A percentile compares a stretch with the other conserved stretches of the same genome.
phyloP scores from a whole-genome alignment of 1,140 invertebrate genomes.

The Aphidius gifuensis region DNA sequence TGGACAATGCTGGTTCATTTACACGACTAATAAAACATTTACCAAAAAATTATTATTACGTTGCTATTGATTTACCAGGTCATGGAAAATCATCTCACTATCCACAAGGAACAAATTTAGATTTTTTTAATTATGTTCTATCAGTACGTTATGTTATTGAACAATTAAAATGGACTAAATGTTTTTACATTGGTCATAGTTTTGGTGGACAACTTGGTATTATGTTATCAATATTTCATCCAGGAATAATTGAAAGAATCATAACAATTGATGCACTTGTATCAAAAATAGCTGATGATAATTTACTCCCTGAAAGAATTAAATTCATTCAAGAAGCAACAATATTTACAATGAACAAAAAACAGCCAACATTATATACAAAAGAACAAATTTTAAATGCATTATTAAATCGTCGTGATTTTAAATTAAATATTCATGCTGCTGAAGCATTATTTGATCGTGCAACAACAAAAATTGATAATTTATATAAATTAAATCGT shows the following conservation, averaged over 20 bases:
- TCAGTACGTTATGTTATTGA: slow-evolving; percentile 56
- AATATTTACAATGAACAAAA: slow-evolving; percentile 32
- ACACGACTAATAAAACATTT: slow-evolving; percentile 61
- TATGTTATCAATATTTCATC: slow-evolving; percentile 53
- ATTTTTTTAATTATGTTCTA: slow-evolving; percentile 52
- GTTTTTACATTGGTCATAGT: slow-evolving; percentile 61
- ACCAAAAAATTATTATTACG: slow-evolving; percentile 59
- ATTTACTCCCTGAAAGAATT: slow-evolving; percentile 37
- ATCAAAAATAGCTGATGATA: slow-evolving; percentile 33
- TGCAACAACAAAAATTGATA: slow-evolving; percentile 40
- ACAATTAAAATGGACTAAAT: slow-evolving; percentile 59
- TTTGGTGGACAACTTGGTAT: slow-evolving; percentile 56
- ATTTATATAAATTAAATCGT: slow-evolving; percentile 38
- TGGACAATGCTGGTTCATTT: slow-evolving; percentile 68
- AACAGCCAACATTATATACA: slow-evolving; percentile 46
- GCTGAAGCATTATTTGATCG: slow-evolving; percentile 56
- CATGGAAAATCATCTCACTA: slow-evolving; percentile 67
- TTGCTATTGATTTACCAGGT: slow-evolving; percentile 67
- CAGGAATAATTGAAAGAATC: slow-evolving; percentile 54
- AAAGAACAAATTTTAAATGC: slow-evolving; percentile 55
- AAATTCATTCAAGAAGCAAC: slow-evolving; percentile 34
- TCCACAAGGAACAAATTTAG: slow-evolving; percentile 53
- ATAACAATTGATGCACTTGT: slow-evolving; percentile 57
- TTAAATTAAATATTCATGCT: slow-evolving; percentile 44
- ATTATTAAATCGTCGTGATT: slow-evolving; percentile 42